These are phyloP conservation scores for Theocolax elegans DNA, from an alignment of 1,140 invertebrate species.

Conservation along the genomic window DNA sequence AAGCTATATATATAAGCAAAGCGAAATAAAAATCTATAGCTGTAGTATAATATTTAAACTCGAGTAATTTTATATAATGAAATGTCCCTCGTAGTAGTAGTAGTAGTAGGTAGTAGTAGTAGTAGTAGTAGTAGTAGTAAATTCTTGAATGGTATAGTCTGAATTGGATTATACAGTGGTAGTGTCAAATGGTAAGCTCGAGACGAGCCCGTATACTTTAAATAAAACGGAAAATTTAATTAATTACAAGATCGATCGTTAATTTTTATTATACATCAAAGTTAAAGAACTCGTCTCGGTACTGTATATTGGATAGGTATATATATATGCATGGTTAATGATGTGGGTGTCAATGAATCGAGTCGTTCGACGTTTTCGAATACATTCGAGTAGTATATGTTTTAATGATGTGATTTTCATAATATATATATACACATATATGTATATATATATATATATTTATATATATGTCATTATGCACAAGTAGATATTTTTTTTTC, in stretches of 20 bases:
- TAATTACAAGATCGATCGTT: too few species aligned
- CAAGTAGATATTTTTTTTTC: slow-evolving; percentile 60
- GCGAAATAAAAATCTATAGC: too few species aligned
- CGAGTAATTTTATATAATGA: too few species aligned
- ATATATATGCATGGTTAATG: slow-evolving; percentile 52
- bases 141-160: not conserved
- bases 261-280: not conserved
- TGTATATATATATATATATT: too few species aligned
- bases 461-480: slow-evolving; percentile 67
- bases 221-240: too few species aligned
- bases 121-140: too few species aligned
- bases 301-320: slow-evolving; percentile 41
- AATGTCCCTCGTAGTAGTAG: too few species aligned
- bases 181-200: slow-evolving; percentile 13
- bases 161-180: slow-evolving; percentile 3
- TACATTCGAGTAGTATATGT: slow-evolving; percentile 67
- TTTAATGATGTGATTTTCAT: slow-evolving; percentile 67
- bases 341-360: slow-evolving; percentile 66
- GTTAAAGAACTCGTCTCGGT: not conserved
- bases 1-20: too few species aligned
- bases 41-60: too few species aligned
- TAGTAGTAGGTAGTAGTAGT: too few species aligned
- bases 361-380: slow-evolving; percentile 61
- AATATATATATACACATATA: too few species aligned
- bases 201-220: not conserved